Percentiles rank a stretch among this genome's conserved stretches.
Conservation (phyloP, 2,888 invertebrate genomes). For the Lepidonotus clava region DNA sequence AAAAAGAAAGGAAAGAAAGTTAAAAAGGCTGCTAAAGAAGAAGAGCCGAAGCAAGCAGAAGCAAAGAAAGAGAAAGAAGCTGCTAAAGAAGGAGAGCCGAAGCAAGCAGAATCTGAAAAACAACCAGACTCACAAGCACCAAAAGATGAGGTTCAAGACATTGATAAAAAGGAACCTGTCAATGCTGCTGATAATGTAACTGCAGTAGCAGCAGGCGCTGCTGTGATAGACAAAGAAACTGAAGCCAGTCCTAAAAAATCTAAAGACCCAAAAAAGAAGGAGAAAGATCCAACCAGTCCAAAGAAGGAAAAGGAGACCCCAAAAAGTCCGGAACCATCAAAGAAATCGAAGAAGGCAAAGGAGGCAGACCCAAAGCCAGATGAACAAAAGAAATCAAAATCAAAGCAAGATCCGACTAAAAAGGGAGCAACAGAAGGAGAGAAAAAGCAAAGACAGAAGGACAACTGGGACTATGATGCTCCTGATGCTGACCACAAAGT, state of each 20-base stretch:
- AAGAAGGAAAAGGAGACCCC: not conserved
- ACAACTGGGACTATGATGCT: conserved; percentile 28
- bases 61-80: not conserved
- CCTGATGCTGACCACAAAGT: conserved; percentile 29
- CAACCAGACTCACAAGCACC: not conserved
- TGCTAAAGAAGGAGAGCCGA: not conserved
- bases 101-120: not conserved
- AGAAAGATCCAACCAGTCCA: not conserved
- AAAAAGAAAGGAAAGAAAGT: not conserved
- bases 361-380: not conserved
- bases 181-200: not conserved
- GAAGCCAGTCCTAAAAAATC: not conserved
- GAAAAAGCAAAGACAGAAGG: not conserved
- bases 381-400: not conserved
- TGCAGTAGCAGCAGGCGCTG: not conserved
- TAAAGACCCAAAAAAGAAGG: not conserved
- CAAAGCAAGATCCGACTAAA: not conserved
- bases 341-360: not conserved
- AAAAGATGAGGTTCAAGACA: not conserved
- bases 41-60: not conserved
- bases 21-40: not conserved
- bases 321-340: not conserved
- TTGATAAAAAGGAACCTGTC: not conserved
- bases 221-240: not conserved
- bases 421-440: not conserved